Evolutionary conservation across 2,113 vertebrate genomes (phyloP), one percentile per base, ranked within the genome.

Genomic region (Hucho hucho): DNA sequence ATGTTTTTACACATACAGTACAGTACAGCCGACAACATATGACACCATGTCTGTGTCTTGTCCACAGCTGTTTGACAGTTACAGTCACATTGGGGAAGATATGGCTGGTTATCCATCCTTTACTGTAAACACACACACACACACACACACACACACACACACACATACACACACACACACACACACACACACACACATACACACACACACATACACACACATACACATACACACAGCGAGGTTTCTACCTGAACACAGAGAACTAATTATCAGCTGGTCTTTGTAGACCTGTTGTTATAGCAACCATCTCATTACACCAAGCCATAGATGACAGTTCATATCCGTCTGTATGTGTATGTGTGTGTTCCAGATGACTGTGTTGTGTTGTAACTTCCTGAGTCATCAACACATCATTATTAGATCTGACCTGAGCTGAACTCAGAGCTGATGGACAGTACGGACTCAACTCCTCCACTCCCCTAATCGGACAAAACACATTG

Each of bases 221-320:
- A 29, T 4, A 29, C 28, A 29, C 29, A 29, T 1, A 32, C 29
- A 32, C 29, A 0, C 29, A 32, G 29, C 29, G 6, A 6, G 6
- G 6, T 16, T 9, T 53, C 58, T 18, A 74, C 77, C 73, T 71
- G 73, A 75, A 80, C 59, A 69, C 81, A 76, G 69, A 81, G 70
- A 56, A 71, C 76, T 87, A 80, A 88, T 89, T 85, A 86, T 74
- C 65, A 25, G 6, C 1, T 43, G 37, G 79, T 85, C 86, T 70
- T 72, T 22, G 22, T 49, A 69, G 77, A 49, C 26, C 69, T 28
- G 87, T 88, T 83, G 78, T 84, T 80, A 85, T 84, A 75, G 83
- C 64, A 82, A 79, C 87, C 70, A 64, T 25, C 70, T 89, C 77
- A 80, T 81, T 78, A 80, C 49, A 53, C 49, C 16, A 18, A 4